Conservation (phyloP, 2,888 invertebrate species). For the Halocaridina rubra region DNA sequence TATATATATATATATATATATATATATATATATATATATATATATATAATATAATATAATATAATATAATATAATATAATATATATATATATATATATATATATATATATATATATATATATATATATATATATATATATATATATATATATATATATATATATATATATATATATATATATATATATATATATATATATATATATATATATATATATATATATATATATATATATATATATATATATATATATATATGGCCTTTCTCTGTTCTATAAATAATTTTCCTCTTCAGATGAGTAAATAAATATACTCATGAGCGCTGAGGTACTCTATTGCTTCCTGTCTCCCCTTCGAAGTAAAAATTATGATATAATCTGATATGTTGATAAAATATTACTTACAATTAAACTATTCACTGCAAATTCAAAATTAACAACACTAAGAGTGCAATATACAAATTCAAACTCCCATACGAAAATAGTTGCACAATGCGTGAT, state of each 20-base stretch:
- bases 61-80: not conserved
- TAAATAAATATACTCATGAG: no score
- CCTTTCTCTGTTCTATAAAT: no score
- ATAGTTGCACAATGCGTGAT: not conserved
- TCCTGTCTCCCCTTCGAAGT: no score
- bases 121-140: not conserved
- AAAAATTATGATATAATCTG: no score
- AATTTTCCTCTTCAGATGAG: no score
- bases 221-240: not conserved
- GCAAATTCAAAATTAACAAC: no score
- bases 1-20: not conserved
- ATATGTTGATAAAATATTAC: no score
- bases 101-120: not conserved
- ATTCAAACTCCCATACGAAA: not conserved
- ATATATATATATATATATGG: no score
- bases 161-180: not conserved
- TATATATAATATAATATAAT: conserved; percentile 8
- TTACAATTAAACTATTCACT: no score
- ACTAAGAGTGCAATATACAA: no score
- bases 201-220: not conserved
- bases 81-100: not conserved
- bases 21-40: not conserved
- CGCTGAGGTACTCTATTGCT: no score
- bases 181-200: not conserved
- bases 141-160: not conserved